These are phyloP conservation scores for Dunckerocampus dactyliophorus DNA, from an alignment of 2,113 vertebrate genomes.

Conservation along the genomic window DNA sequence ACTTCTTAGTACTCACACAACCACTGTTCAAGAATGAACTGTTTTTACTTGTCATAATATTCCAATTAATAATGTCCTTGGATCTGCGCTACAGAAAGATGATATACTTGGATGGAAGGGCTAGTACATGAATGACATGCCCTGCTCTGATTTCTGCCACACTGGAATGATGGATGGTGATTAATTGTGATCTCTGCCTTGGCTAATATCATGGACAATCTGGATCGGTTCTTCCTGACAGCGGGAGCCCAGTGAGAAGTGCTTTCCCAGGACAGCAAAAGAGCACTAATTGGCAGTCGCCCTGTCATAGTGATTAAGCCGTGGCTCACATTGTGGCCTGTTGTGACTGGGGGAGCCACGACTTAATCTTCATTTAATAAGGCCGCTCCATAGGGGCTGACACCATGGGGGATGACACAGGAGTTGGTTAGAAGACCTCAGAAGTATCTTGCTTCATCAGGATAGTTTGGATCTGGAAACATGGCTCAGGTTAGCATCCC, in stretches of 20 bases:
- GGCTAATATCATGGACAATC: constrained; percentile 61
- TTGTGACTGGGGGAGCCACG: constrained; percentile 65
- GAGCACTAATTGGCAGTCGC: constrained; percentile 69
- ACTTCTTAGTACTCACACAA: constrained; percentile 38
- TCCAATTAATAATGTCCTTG: constrained; percentile 37
- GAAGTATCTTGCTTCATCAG: constrained; percentile 34
- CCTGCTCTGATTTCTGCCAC: constrained; percentile 42
- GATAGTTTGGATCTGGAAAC: constrained; percentile 15
- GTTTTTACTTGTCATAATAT: constrained; percentile 22
- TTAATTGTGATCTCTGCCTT: constrained; percentile 57
- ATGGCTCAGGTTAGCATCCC: constrained; percentile 13
- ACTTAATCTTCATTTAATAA: constrained; percentile 81
- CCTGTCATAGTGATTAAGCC: constrained; percentile 66
- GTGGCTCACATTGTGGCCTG: constrained; percentile 57
- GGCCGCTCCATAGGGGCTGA: constrained; percentile 63
- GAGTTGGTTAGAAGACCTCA: constrained; percentile 50
- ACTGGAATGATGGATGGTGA: constrained; percentile 52
- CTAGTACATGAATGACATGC: constrained; percentile 48
- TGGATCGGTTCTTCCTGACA: constrained; percentile 58
- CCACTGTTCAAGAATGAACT: constrained; percentile 28
- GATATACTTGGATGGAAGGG: constrained; percentile 26
- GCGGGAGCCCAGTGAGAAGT: constrained; percentile 48
- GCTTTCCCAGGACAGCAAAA: constrained; percentile 69
- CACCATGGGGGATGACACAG: constrained; percentile 22
- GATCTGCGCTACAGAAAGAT: constrained; percentile 26